Evolutionary conservation across 23 tunicate species (phyloP).

Genomic region (Diplosoma virens): DNA sequence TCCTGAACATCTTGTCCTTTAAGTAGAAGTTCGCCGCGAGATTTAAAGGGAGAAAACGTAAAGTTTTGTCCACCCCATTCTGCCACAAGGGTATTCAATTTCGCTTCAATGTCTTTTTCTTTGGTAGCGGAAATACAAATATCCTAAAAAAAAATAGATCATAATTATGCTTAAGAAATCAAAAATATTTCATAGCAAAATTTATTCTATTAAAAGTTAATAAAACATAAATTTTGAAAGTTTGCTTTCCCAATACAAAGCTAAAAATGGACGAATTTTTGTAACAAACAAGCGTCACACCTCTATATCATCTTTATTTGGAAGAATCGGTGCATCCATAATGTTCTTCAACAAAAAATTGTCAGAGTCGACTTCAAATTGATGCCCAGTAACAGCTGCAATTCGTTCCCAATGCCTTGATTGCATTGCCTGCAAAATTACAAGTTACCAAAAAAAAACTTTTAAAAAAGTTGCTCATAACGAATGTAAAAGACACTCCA

Average conservation of each 20-base stretch:
- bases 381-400: constrained; percentile 62
- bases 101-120: constrained; percentile 96
- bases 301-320: constrained; percentile 89
- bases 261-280: no score
- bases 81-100: constrained; percentile 71
- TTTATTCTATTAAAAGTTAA: no score
- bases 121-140: constrained; percentile 91
- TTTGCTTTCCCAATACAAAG: no score
- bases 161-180: no score
- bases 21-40: constrained; percentile 87
- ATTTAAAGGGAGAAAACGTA: constrained; percentile 80
- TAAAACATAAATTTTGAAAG: no score
- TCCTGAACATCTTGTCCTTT: constrained; percentile 84
- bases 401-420: constrained; percentile 91
- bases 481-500: no score
- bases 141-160: constrained; percentile 64
- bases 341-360: constrained; percentile 76
- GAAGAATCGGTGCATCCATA: constrained; percentile 97
- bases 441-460: no score
- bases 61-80: constrained; percentile 96
- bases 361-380: constrained; percentile 87
- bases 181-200: no score
- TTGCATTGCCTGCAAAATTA: constrained; percentile 67
- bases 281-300: no score
- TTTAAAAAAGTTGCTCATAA: no score